Evolutionary conservation across 1,140 invertebrate species (phyloP), one percentile per base, ranked within the genome.

Genomic region (Argopecten irradians): DNA sequence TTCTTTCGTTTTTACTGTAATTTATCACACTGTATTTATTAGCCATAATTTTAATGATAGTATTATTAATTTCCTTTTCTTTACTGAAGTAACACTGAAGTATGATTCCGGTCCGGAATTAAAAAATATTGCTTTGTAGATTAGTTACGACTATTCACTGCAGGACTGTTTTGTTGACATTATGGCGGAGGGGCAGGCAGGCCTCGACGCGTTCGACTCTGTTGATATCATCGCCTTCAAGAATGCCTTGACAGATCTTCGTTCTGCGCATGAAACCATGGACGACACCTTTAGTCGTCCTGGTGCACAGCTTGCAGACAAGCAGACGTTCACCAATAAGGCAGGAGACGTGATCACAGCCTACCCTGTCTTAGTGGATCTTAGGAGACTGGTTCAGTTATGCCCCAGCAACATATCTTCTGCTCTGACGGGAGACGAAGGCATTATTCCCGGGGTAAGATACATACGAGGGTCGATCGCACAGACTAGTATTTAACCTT

Each of bases 361-460:
- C 3, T 92, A 90, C 84, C 93, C 94, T 16, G 92, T 95, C 22
- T 89, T 95, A 14, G 92, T 95, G 32, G 94, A 95, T 90, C 93
- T 95, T 88, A 88, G 92, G 13, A 89, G 94, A 82, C 86, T 95
- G 19, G 14, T 95, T 13, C 92, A 93, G 84, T 89, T 93, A 13
- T 89, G 89, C 11, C 84, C 88, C 16, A 90, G 86, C 36, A 88
- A 88, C 85, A 55, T 86, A 41, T 86, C 87, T 32, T 35, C 87
- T 34, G 85, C 90, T 7, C 41, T 43, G 28, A 34, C 82, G 34
- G 89, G 71, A 89, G 90, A 90, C 3, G 89, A 86, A 84, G 91
- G 91, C 34, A 92, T 95, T 16, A 94, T 95, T 88, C 89, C 91
- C 16, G 94, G 94, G 89, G 94, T 95, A 92, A 83, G 88, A 39